Evolutionary conservation across 2,113 vertebrate species (phyloP), one percentile per base, ranked within the genome.

Genomic region (Dipodomys merriami): DNA sequence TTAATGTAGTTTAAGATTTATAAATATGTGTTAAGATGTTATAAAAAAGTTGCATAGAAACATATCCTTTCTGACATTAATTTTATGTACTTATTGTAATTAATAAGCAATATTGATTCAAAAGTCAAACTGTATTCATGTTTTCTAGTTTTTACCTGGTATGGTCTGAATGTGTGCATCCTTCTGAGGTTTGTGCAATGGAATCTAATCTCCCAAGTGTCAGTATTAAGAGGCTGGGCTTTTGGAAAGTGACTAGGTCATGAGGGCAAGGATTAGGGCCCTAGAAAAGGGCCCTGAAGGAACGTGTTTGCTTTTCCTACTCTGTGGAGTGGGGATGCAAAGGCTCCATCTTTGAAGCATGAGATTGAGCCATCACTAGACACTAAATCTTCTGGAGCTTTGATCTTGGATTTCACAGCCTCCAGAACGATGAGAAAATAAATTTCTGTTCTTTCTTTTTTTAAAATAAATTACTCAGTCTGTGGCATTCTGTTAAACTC

Each of bases 1-100:
- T 83, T 79, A 91, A n/a, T n/a, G 62, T 33, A 94, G 33, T 27
- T 89, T 93, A 57, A 67, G 27, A 67, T 85, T 71, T 81, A 86
- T n/a, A 80, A 18, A 76, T 60, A 80, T 69, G 71, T 79, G 23
- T 29, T 71, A 72, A 49, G 25, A 6, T 19, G 29, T 30, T 49
- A 13, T 25, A 67, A 30, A 82, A 3, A 83, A 19, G 35, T 39
- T 27, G 25, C 22, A 25, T 29, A n/a, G 20, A 35, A 18, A 44
- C 53, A 5, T 78, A 68, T 80, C n/a, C 57, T 19, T 12, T 73
- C 13, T 77, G 60, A 68, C 1, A 18, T 78, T 68, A 33, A 5
- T 29, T 57, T 15, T 12, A 15, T 80, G 18, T 27, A 44, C 53
- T 92, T 83, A 8, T 90, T 81, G 69, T 33, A 83, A 74, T 83